Percentiles rank a stretch among this genome's conserved stretches.
These are phyloP conservation scores for Rhineura floridana DNA, from an alignment of 2,113 vertebrate genomes.

Conservation along the genomic window DNA sequence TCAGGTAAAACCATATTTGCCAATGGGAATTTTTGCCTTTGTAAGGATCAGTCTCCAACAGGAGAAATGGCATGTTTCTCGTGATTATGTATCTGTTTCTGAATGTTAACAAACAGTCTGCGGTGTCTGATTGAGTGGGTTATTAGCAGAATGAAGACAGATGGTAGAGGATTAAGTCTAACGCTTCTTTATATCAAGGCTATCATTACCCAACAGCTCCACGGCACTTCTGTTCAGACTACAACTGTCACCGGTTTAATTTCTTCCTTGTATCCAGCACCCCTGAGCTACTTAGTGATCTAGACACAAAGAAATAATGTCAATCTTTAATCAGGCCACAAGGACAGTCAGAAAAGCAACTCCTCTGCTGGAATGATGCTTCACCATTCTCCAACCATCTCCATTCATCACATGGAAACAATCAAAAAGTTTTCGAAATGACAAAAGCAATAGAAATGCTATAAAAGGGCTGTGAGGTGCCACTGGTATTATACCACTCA, in stretches of 20 bases:
- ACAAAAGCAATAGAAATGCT: background rate
- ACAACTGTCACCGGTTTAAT: slow-evolving; percentile 50
- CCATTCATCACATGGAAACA: background rate
- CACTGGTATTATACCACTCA: background rate
- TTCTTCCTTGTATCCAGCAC: slow-evolving; percentile 40
- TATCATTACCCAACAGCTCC: slow-evolving; percentile 51
- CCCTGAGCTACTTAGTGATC: background rate
- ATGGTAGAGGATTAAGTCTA: slow-evolving; percentile 72
- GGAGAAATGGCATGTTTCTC: slow-evolving; percentile 59
- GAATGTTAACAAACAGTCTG: slow-evolving; percentile 73
- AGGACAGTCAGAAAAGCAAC: fast-evolving
- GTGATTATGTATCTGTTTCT: slow-evolving; percentile 72
- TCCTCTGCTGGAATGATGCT: fast-evolving
- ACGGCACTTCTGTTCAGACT: slow-evolving; percentile 29
- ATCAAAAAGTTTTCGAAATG: background rate
- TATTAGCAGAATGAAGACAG: slow-evolving; percentile 79
- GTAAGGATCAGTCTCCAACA: slow-evolving; percentile 29
- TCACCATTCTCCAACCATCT: background rate
- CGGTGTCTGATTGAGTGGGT: slow-evolving; percentile 74
- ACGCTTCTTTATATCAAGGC: slow-evolving; percentile 64
- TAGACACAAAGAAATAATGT: fast-evolving
- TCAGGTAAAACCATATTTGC: fast-evolving
- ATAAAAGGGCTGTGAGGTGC: background rate
- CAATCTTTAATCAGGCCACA: background rate
- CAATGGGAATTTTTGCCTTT: background rate